Base-by-base conservation (phyloP, 2,888 invertebrate species). In the Acrobasis repandana region DNA sequence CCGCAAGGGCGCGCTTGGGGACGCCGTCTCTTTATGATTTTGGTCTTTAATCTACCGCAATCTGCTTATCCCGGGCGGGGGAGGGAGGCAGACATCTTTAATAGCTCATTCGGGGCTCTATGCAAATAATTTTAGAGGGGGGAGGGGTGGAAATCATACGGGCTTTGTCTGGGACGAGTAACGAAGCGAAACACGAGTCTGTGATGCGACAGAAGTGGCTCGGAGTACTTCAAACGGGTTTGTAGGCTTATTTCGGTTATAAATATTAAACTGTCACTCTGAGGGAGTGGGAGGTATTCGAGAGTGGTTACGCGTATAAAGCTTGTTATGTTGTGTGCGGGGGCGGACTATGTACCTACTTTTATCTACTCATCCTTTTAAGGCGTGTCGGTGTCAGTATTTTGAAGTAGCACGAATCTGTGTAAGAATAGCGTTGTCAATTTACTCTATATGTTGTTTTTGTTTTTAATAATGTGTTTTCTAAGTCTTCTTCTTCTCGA, bases 21-120 rank as follows among this genome's bases (percentile, higher is more conserved):
- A 75, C 79, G 70, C 73, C 76, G 80, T 74, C 85, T 80, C 85
- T 88, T 86, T 85, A 86, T 85, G 86, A 86, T 85, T 88, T 85
- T 85, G 91, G 90, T 90, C 90, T 90, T 91, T 90, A 90, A 91
- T 91, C 89, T 85, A 88, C 92, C 92, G 88, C 92, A 91, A 91
- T 92, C 90, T 91, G 91, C 90, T 91, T 90, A 89, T 83, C 82
- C 83, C 79, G 83, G 82, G 83, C 82, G 87, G 85, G 76, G 77
- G 66, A 76, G 77, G 82, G 61, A 66, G 80, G 84, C 81, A 87
- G 87, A 88, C 89, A 88, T 90, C 89, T 90, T 90, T 92, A 92
- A 92, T 92, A 90, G 91, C 90, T 91, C 90, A 90, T 92, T 91
- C 90, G 91, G 87, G 87, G 88, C 80, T 86, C 84, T 90, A 91